Percentiles rank a stretch among this genome's conserved stretches.
These are phyloP conservation scores for Episyrphus balteatus DNA, from an alignment of 1,140 invertebrate genomes.

Conservation along the genomic window DNA sequence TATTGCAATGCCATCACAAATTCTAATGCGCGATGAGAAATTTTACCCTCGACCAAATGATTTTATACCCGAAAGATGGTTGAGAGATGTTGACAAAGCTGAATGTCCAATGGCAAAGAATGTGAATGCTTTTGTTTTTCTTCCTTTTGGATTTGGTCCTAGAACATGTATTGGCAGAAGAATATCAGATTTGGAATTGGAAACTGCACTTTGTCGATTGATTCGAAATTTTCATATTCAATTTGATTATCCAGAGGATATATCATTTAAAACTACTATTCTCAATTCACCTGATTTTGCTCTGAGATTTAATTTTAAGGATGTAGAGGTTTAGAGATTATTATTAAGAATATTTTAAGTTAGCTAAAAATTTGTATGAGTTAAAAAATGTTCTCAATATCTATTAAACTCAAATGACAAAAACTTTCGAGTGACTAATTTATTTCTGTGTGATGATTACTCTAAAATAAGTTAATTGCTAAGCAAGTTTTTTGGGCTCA, in stretches of 20 bases:
- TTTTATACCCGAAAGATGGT: constrained; percentile 48
- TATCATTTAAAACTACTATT: background rate
- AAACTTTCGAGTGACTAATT: no score
- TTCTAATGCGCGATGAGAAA: constrained; percentile 33
- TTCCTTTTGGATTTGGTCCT: constrained; percentile 54
- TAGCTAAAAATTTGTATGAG: no score
- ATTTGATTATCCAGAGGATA: background rate
- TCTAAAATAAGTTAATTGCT: no score
- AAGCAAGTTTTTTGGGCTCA: no score
- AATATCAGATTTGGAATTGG: constrained; percentile 39
- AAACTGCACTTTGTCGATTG: constrained; percentile 28
- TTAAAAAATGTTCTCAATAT: no score
- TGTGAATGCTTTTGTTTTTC: constrained; percentile 43
- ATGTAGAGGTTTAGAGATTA: background rate
- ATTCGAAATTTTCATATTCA: background rate
- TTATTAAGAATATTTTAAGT: no score
- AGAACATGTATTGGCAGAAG: constrained; percentile 38
- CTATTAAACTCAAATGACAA: no score
- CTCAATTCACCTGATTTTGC: background rate
- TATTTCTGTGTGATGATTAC: no score
- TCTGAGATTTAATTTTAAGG: background rate
- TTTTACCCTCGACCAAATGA: constrained; percentile 39
- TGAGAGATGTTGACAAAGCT: constrained; percentile 14
- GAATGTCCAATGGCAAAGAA: constrained; percentile 22
- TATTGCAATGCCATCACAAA: constrained; percentile 38